These are phyloP conservation scores for Plecturocebus donacophilus DNA, from an alignment of 2,113 vertebrate species.

Conservation along the genomic window DNA sequence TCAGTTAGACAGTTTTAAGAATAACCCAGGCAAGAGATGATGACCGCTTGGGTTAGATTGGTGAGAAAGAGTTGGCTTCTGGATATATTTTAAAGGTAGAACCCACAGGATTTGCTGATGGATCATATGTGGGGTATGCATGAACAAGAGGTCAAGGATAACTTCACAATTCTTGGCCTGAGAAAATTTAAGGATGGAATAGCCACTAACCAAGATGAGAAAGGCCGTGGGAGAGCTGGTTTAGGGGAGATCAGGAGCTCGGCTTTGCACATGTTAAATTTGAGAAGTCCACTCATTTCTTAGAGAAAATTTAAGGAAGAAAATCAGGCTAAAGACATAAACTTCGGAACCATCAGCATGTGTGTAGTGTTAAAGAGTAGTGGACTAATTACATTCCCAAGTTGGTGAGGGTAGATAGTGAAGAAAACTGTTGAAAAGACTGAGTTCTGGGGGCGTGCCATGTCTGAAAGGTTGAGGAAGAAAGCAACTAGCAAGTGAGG, in stretches of 20 bases:
- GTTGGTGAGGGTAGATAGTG: background rate
- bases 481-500: accelerated
- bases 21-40: background rate
- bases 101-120: background rate
- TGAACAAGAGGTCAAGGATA: background rate
- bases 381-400: background rate
- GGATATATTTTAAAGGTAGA: background rate
- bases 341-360: background rate
- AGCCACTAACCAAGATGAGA: background rate
- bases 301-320: background rate
- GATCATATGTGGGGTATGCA: background rate
- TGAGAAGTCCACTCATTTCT: background rate
- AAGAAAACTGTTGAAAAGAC: background rate
- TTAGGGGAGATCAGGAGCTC: background rate
- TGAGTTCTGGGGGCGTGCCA: background rate
- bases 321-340: background rate
- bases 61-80: background rate
- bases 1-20: background rate
- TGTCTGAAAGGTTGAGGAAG: background rate
- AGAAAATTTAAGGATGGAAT: background rate
- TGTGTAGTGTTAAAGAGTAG: background rate
- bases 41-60: background rate
- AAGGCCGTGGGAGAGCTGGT: background rate
- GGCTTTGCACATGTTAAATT: background rate
- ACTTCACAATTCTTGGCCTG: background rate